Conservation (phyloP, 92 coral and sea anemone species). For the Bergia puertoricense region DNA sequence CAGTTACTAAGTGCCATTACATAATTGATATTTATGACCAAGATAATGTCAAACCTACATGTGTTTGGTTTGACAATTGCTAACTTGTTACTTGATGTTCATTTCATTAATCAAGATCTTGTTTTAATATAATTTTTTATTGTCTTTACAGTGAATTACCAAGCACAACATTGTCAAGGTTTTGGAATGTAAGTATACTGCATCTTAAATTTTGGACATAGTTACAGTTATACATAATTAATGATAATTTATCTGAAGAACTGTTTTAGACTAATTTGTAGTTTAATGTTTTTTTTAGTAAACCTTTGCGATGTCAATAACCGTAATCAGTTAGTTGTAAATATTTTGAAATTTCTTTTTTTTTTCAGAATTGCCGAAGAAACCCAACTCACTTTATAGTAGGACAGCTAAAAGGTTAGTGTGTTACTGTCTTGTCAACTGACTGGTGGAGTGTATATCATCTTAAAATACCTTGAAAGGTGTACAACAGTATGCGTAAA, state of each 20-base stretch:
- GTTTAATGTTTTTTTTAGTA: neutral
- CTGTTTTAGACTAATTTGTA: neutral
- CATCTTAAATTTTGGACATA: neutral
- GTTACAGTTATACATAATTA: neutral
- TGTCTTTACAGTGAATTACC: constrained; percentile 12
- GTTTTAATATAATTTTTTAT: neutral
- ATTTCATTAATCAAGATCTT: neutral
- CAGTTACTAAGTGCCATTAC: no score
- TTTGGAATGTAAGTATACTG: constrained; percentile 30
- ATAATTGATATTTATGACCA: no score
- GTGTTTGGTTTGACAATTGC: neutral
- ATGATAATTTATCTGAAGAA: no score
- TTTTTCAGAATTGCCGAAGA: constrained; percentile 9
- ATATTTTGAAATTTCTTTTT: neutral
- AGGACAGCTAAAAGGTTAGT: constrained; percentile 11
- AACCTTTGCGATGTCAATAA: neutral
- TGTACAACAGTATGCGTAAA: no score
- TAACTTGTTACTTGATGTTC: neutral
- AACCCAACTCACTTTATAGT: constrained; percentile 6
- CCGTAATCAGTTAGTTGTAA: neutral
- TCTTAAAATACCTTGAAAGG: no score
- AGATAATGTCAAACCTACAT: no score
- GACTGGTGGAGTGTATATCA: neutral
- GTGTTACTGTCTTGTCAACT: neutral
- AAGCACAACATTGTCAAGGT: constrained; percentile 5